phyloP scores from a whole-genome alignment of 2,797 vertebrate genomes.

The Hylomyscus alleni region DNA sequence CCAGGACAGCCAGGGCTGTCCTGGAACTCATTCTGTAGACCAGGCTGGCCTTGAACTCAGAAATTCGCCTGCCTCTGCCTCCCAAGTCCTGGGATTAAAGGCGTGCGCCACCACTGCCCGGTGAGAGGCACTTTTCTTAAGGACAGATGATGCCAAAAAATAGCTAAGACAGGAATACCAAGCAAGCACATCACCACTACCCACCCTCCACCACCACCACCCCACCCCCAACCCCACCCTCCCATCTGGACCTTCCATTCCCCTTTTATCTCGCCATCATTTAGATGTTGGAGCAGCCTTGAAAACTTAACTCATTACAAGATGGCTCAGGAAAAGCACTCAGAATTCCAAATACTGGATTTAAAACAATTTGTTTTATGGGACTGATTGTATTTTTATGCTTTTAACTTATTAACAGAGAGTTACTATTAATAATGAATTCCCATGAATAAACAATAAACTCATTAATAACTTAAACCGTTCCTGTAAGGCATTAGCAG shows the following conservation, averaged over 20 bases:
- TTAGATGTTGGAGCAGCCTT: neutral
- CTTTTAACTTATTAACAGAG: conserved; percentile 52
- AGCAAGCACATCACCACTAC: neutral
- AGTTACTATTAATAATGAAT: conserved; percentile 59
- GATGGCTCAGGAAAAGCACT: conserved; percentile 19
- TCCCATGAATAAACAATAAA: conserved; percentile 61
- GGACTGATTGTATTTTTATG: conserved; percentile 10
- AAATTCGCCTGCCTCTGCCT: too few relatives aligned
- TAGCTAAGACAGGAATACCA: neutral
- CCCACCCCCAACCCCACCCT: neutral
- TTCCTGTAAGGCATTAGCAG: conserved; percentile 35
- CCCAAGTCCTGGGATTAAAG: too few relatives aligned
- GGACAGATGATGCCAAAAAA: neutral
- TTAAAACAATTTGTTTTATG: neutral
- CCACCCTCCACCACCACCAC: neutral
- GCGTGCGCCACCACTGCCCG: too few relatives aligned
- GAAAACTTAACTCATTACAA: neutral
- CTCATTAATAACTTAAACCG: conserved; percentile 55
- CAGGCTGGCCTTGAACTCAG: too few relatives aligned
- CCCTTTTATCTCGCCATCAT: neutral
- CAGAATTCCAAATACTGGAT: neutral
- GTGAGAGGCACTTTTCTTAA: conserved; percentile 3
- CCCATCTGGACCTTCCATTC: neutral
- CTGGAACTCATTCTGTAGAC: too few relatives aligned
- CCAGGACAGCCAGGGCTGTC: too few relatives aligned